These are phyloP conservation scores for Parambassis ranga DNA, from an alignment of 2,797 vertebrate species.

Conservation along the genomic window DNA sequence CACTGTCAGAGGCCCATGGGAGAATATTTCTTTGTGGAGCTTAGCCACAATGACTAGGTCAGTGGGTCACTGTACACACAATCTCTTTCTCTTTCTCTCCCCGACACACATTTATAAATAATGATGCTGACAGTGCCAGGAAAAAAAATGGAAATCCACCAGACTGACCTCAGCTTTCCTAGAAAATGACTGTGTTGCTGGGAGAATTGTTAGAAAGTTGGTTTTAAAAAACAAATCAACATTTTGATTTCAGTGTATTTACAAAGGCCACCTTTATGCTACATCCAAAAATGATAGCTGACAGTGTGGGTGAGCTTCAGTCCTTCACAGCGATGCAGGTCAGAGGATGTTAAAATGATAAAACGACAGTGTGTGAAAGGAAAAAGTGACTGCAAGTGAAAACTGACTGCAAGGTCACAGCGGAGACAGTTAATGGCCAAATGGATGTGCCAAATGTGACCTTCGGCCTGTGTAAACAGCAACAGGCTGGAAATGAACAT, in stretches of 20 bases:
- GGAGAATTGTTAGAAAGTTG: constrained; percentile 8
- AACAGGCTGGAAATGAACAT: constrained; percentile 66
- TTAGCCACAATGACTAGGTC: constrained; percentile 20
- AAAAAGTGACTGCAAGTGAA: constrained; percentile 9
- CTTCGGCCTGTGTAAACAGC: constrained; percentile 56
- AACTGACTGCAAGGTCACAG: constrained; percentile 40
- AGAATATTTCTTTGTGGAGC: constrained; percentile 25
- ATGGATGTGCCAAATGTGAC: constrained; percentile 60
- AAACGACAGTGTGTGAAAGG: constrained; percentile 15
- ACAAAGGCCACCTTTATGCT: neutral
- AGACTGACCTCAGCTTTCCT: constrained; percentile 4
- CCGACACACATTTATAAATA: constrained; percentile 30
- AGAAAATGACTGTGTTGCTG: neutral
- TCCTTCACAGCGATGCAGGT: neutral
- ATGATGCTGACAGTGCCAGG: constrained; percentile 9
- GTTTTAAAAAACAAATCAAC: no score
- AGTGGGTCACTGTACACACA: constrained; percentile 21
- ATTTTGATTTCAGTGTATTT: neutral
- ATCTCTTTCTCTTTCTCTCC: neutral
- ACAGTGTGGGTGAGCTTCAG: neutral
- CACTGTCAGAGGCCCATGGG: constrained; percentile 4
- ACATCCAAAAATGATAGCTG: neutral
- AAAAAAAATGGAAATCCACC: constrained; percentile 29
- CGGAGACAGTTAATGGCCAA: constrained; percentile 41
- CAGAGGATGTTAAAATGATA: neutral